A percentile compares a stretch with the other conserved stretches of the same genome.
Conservation (phyloP, 2,113 vertebrate genomes). For the Passer montanus region DNA sequence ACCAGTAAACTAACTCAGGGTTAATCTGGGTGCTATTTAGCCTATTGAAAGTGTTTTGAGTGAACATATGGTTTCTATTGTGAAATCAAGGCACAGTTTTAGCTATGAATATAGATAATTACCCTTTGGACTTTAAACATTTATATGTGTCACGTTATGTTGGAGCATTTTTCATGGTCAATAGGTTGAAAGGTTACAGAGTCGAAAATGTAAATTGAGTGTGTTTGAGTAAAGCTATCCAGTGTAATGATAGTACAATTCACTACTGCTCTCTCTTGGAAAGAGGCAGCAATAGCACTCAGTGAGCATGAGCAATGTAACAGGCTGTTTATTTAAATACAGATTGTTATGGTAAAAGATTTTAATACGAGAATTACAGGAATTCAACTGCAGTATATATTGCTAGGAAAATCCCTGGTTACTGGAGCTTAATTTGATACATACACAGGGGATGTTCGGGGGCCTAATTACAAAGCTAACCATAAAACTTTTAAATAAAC, state of each 20-base stretch:
- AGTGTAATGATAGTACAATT: slow-evolving; percentile 68
- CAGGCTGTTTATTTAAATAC: background rate
- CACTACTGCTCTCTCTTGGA: slow-evolving; percentile 84
- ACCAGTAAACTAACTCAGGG: slow-evolving; percentile 80
- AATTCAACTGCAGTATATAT: background rate
- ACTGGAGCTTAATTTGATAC: slow-evolving; percentile 16
- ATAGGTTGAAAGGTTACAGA: slow-evolving; percentile 83
- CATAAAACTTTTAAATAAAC: slow-evolving; percentile 33
- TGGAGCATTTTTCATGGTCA: slow-evolving; percentile 80
- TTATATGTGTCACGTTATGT: slow-evolving; percentile 81
- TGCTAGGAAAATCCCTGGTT: slow-evolving; percentile 33
- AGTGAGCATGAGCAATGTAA: background rate
- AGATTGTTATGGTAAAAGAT: slow-evolving; percentile 20
- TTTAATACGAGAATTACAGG: slow-evolving; percentile 13
- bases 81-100: slow-evolving; percentile 83
- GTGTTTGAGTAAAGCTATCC: slow-evolving; percentile 60
- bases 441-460: background rate
- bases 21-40: slow-evolving; percentile 82
- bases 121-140: slow-evolving; percentile 85
- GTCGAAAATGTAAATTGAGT: slow-evolving; percentile 74
- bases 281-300: slow-evolving; percentile 69
- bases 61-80: slow-evolving; percentile 84
- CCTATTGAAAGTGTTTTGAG: slow-evolving; percentile 80
- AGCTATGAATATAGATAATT: slow-evolving; percentile 84
- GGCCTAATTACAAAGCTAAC: background rate